Evolutionary conservation across 30 jellyfish, hydroid and myxozoan genomes (phyloP).

Genomic region (Aurelia aurita): DNA sequence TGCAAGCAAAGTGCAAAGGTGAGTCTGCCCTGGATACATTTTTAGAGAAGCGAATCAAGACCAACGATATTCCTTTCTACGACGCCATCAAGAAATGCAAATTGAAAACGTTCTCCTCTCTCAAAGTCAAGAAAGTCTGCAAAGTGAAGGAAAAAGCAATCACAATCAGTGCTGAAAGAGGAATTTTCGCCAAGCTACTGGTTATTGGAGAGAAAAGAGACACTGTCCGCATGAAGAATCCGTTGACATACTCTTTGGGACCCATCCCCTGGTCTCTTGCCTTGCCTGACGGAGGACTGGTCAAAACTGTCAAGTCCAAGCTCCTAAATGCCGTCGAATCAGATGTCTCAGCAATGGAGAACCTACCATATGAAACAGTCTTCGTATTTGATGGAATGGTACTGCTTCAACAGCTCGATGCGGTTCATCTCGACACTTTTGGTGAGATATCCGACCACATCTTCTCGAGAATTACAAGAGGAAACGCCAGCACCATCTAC

Average conservation of each 20-base stretch:
- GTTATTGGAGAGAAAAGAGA: conserved; percentile 38
- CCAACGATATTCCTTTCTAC: conserved; percentile 26
- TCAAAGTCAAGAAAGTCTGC: conserved; percentile 47
- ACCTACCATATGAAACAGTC: conserved; percentile 23
- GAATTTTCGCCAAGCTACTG: conserved; percentile 54
- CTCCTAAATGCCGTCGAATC: conserved; percentile 23
- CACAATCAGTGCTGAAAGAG: conserved; percentile 59
- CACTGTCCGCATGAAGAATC: conserved; percentile 13
- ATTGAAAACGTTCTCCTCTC: conserved; percentile 31
- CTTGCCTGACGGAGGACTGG: conserved; percentile 58
- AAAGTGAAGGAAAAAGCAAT: conserved; percentile 47
- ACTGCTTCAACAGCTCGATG: conserved; percentile 43
- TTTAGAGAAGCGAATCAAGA: conserved; percentile 28
- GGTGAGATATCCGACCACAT: conserved; percentile 55
- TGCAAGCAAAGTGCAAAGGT: conserved; percentile 26
- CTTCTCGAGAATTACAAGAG: conserved; percentile 15
- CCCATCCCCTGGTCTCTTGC: conserved; percentile 74
- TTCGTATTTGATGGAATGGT: conserved; percentile 51
- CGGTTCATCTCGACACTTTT: conserved; percentile 56
- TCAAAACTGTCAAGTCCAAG: conserved; percentile 56
- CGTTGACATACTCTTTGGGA: conserved; percentile 41
- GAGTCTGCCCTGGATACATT: conserved; percentile 14
- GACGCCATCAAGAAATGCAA: conserved; percentile 34
- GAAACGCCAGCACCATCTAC: conserved; percentile 24
- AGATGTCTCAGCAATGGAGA: conserved; percentile 1